Base-by-base conservation (phyloP, 2,888 invertebrate genomes). In the Diplazon laetatorius region DNA sequence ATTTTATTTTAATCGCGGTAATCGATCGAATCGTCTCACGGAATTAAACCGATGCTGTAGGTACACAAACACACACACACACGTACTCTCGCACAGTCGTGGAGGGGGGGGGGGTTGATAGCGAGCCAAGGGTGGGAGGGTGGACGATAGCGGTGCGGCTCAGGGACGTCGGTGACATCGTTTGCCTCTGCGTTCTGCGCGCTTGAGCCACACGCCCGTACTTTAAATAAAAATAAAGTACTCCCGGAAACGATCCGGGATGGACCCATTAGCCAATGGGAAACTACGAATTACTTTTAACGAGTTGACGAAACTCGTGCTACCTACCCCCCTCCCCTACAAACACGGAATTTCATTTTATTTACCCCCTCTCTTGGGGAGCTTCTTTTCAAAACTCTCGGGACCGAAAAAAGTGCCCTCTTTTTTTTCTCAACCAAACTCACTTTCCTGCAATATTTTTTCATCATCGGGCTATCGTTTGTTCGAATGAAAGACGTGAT, bases 1-100 rank as follows among this genome's bases (percentile, higher is more conserved):
- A 91, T 90, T 89, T 91, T 90, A 91, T 90, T 90, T 87, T 88
- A 89, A 89, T 90, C 89, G 89, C 85, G 87, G 88, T 90, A 90
- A 90, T 89, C 90, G 90, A 90, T 90, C 86, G 88, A 83, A 86
- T 87, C 86, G 83, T 66, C 76, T 76, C 82, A 76, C 66, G 85
- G 85, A 88, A 89, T 85, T 88, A 87, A 89, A 87, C 84, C 82
- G 80, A 80, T 77, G 76, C 71, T 30, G 25, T 62, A 60, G 39
- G 48, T 25, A 66, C 72, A 52, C 4, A 30, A 6, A 6, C 2
- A 30, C 76, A 60, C 63, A 46, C 76, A 46, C 59, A 57, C 37
- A 52, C 48, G 60, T 66, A 37, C 59, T 25, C 30, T 25, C 59
- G n/a, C n/a, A n/a, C n/a, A 60, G 52, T 20, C 62, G 60, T 44